Base-by-base conservation (phyloP, 2,888 invertebrate genomes). In the Macrophya annulata region DNA sequence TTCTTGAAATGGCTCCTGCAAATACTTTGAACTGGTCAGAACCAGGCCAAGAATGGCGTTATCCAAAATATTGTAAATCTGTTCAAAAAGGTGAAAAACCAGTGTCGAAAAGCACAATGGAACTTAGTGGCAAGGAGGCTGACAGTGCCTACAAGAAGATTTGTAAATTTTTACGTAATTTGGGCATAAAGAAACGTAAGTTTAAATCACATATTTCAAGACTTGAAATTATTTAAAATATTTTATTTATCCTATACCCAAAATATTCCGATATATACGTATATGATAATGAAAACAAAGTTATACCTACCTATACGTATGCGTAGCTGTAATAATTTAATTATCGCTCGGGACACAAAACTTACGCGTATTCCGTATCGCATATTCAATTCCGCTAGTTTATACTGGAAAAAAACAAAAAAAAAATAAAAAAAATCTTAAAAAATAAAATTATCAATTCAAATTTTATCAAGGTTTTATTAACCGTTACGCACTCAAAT, bases 181-280 rank as follows among this genome's bases (percentile, higher is more conserved):
- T 93, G 84, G 89, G 90, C 48, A 90, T 90, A 40, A 91, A 89
- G 83, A 93, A 91, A 91, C 92, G 93, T 93, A 90, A 93, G 93
- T 89, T 85, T n/a, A 31, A 17, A 4, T 4, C n/a, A 37, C n/a
- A 48, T 48, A 8, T 12, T 45, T 21, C 10, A 40, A 15, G 43
- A 45, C 48, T 45, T 21, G 74, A 48, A 40, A 45, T 43, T 4
- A 25, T 12, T 4, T 62, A 21, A 0, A 25, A 21, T 25, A 21
- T 62, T 62, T 62, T 25, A 21, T 62, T 62, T 62, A 25, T 25
- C 10, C 12, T 62, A 31, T 31, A 31, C 62, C 25, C 10, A 10
- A 25, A 62, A 25, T 10, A 62, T 25, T 55, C 55, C 55, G 55
- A 55, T 8, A n/a, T n/a, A n/a, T n/a, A 40, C 37, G 71, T 17